A percentile compares a stretch with the other conserved stretches of the same genome.
Evolutionary conservation across 2,888 invertebrate species (phyloP).

Genomic region (Ganaspis brasiliensis): DNA sequence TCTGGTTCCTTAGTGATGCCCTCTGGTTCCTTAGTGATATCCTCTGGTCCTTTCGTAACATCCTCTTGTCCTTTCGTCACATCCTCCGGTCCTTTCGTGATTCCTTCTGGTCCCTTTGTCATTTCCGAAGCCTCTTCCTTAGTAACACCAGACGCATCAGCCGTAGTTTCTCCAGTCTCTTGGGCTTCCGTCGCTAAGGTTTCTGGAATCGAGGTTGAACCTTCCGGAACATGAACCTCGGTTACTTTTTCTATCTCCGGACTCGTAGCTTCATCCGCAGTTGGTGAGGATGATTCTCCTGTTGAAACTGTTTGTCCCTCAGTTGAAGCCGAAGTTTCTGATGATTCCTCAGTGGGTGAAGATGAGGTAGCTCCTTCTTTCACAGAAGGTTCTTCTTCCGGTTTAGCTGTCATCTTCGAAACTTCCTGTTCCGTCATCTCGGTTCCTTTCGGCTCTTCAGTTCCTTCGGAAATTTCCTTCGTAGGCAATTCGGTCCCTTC

Average conservation of each 20-base stretch:
- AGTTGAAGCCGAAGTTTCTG: conserved; percentile 21
- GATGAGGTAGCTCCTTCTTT: conserved; percentile 45
- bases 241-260: too few relatives aligned
- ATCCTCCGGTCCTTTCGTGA: conserved; percentile 16
- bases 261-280: too few relatives aligned
- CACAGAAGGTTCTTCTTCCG: conserved; percentile 49
- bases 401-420: conserved; percentile 26
- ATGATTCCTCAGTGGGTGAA: conserved; percentile 27
- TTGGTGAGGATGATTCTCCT: too few relatives aligned
- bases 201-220: conserved; percentile 5
- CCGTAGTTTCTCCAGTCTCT: conserved; percentile 46
- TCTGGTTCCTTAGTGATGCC: too few relatives aligned
- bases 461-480: conserved; percentile 37
- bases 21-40: too few relatives aligned
- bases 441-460: conserved; percentile 44
- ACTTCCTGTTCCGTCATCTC: conserved; percentile 43
- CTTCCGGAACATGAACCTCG: conserved; percentile 40
- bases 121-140: too few relatives aligned
- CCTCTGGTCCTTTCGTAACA: too few relatives aligned
- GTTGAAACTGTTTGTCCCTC: conserved; percentile 51
- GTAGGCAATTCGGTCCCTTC: conserved; percentile 38
- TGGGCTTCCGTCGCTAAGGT: conserved; percentile 43
- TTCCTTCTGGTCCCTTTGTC: not conserved
- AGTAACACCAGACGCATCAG: too few relatives aligned
- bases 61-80: too few relatives aligned